These are phyloP conservation scores for Ginglymostoma cirratum DNA, from an alignment of 2,113 vertebrate species.

Conservation along the genomic window DNA sequence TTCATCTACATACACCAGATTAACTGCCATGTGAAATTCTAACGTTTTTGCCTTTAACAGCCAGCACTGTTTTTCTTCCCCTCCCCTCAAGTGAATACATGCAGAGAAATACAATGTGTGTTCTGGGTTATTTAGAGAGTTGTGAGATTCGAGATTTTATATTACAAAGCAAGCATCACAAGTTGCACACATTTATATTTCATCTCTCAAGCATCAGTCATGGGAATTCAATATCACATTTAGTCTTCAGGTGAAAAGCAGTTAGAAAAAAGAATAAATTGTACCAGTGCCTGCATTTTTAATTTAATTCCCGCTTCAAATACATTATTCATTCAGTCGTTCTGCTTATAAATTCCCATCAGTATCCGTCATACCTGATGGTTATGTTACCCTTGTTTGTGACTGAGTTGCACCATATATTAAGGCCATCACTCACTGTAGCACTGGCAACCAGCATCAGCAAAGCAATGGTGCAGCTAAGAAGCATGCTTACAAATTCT, in stretches of 20 bases:
- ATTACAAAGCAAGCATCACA: too few relatives aligned
- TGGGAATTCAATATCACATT: not conserved
- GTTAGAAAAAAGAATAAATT: not conserved
- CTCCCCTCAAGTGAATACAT: too few relatives aligned
- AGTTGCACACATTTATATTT: not conserved
- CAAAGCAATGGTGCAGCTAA: conserved; percentile 1
- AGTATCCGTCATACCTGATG: not conserved
- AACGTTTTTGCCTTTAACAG: too few relatives aligned
- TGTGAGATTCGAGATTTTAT: too few relatives aligned
- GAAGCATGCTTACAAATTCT: conserved; percentile 32
- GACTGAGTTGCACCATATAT: conserved; percentile 22
- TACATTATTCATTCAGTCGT: not conserved
- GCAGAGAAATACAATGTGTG: too few relatives aligned
- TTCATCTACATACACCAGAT: too few relatives aligned
- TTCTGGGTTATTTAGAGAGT: too few relatives aligned
- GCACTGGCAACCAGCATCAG: conserved; percentile 29
- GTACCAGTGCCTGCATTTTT: not conserved
- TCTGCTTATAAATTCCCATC: not conserved
- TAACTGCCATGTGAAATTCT: too few relatives aligned
- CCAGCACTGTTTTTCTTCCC: too few relatives aligned
- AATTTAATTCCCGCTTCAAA: not conserved
- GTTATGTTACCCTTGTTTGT: conserved; percentile 11
- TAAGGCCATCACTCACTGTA: conserved; percentile 33
- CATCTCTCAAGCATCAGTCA: not conserved
- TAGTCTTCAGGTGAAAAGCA: not conserved